These are phyloP conservation scores for Pithecia hirsuta DNA, from an alignment of 2,797 vertebrate genomes.

Conservation along the genomic window DNA sequence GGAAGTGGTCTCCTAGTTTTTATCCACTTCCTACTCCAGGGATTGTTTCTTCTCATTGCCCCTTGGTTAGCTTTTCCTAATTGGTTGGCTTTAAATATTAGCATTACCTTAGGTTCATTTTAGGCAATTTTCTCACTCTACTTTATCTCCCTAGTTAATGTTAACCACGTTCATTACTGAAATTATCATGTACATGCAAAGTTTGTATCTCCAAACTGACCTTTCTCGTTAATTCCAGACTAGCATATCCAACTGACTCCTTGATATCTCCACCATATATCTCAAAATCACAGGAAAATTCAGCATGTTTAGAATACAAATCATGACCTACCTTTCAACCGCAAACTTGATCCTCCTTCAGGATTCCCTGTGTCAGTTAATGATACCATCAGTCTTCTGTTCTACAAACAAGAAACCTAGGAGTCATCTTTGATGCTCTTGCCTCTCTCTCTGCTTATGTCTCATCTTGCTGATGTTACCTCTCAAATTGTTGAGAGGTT, in stretches of 20 bases:
- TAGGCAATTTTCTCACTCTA: not conserved
- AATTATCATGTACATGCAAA: not conserved
- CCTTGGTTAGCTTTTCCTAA: not conserved
- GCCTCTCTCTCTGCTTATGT: not conserved
- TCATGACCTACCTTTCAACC: not conserved
- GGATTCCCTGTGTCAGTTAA: not conserved
- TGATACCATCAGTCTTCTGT: not conserved
- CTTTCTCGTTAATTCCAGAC: conserved; percentile 10
- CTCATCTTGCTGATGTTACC: not conserved
- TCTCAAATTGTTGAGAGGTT: not conserved
- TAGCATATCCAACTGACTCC: not conserved
- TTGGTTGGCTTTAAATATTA: not conserved
- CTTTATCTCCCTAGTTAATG: not conserved
- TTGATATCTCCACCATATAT: not conserved
- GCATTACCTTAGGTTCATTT: not conserved
- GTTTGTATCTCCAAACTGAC: not conserved
- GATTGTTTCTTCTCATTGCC: not conserved
- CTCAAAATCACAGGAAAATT: not conserved
- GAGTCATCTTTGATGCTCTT: not conserved
- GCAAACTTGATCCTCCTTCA: not conserved
- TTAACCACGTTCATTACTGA: not conserved
- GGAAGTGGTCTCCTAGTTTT: not conserved
- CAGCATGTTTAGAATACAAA: not conserved
- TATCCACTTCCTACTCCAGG: not conserved
- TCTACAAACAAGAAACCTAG: not conserved